These are phyloP conservation scores for Microcaecilia unicolor DNA, from an alignment of 2,797 vertebrate species.

Conservation along the genomic window DNA sequence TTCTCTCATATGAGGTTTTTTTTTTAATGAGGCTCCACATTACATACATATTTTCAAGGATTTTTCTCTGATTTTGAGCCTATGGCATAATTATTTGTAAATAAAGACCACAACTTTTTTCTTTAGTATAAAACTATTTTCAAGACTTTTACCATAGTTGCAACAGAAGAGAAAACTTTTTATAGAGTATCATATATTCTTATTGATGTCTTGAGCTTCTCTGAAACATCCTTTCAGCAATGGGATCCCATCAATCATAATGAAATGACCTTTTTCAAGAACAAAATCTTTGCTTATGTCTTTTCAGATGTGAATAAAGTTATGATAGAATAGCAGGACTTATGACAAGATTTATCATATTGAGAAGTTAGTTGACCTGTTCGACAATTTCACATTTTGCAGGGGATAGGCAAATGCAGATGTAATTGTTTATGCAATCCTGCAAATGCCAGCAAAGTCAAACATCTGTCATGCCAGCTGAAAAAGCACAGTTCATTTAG, in stretches of 20 bases:
- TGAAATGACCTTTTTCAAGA: conserved; percentile 40
- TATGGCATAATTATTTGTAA: no score
- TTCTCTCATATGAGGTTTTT: no score
- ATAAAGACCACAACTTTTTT: no score
- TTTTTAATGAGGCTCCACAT: no score
- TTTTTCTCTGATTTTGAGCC: no score
- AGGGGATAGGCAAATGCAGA: conserved; percentile 42
- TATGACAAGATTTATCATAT: conserved; percentile 27
- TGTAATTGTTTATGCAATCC: conserved; percentile 49
- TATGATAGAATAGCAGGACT: conserved; percentile 3
- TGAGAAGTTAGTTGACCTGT: conserved; percentile 12
- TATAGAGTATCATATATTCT: conserved; percentile 3
- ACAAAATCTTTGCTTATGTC: conserved; percentile 19
- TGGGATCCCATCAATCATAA: conserved; percentile 16
- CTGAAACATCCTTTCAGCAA: conserved; percentile 19
- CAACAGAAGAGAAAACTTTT: no score
- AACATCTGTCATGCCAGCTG: conserved; percentile 46
- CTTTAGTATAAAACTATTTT: no score
- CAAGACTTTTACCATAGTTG: no score
- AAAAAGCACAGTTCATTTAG: conserved; percentile 32
- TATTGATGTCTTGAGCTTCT: conserved; percentile 8
- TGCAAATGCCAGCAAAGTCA: conserved; percentile 53
- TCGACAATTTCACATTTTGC: conserved; percentile 32
- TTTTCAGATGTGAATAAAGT: conserved; percentile 38
- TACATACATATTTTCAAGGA: no score